Evolutionary conservation across 2,113 vertebrate species (phyloP), one percentile per base, ranked within the genome.

Genomic region (Bungarus multicinctus): DNA sequence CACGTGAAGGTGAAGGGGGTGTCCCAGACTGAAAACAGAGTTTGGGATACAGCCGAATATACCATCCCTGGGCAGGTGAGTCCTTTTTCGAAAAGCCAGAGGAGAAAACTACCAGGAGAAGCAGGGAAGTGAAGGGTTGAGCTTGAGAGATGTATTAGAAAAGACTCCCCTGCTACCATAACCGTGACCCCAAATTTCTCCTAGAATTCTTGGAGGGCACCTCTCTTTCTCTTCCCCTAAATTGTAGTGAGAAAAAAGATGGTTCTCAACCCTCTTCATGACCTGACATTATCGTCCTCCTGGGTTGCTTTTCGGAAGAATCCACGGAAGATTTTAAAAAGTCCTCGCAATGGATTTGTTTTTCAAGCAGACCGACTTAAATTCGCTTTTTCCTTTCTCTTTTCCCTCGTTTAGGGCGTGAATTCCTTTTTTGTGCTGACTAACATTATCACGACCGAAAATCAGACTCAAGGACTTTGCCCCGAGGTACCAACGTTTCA

Each of bases 391-490:
- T 53, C 14, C 60, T 85, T 27, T 60, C 1, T 85, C 16, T 39
- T 12, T 92, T 74, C 20, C 0, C 11, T 39, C n/a, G 8, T 45
- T 88, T 88, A 98, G 98, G 96, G 94, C 0, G 97, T 96, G 87
- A 97, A 97, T 94, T 98, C 98, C 3, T 98, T 98, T 95, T 98
- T 98, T 5, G 97, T 98, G 92, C 90, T 98, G 87, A 98, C 98
- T 50, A 98, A 98, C 47, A 52, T 97, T 22, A 97, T 98, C 20
- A 92, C 96, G 89, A 98, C 98, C 1, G 96, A 97, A 92, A 97
- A 97, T 55, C 98, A 98, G 95, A 91, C 86, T 92, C 96, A 98
- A 95, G 94, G 95, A 30, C 95, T 30, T 3, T 98, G 98, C 11
- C 91, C 97, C 4, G 98, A 98, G 98, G 98, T 98, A 96, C 96